phyloP scores from a whole-genome alignment of 2,797 vertebrate genomes.

The Holocentrus rufus region DNA sequence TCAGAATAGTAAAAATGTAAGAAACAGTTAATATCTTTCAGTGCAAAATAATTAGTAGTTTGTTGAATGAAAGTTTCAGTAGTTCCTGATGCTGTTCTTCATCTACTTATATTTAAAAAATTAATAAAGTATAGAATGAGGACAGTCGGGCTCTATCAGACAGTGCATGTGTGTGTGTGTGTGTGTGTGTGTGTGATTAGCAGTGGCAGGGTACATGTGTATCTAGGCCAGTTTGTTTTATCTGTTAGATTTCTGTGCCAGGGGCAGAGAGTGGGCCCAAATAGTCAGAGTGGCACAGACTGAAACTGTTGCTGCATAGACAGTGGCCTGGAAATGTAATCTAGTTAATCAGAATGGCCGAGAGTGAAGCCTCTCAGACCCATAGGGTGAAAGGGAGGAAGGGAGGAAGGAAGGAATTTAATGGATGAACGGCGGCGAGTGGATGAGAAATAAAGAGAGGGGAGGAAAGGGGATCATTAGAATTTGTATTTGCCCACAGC shows the following conservation, averaged over 20 bases:
- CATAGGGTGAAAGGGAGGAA: background rate
- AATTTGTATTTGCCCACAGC: background rate
- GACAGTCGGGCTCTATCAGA: slow-evolving; percentile 17
- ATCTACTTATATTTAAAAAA: slow-evolving; percentile 40
- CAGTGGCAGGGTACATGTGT: slow-evolving; percentile 31
- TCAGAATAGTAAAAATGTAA: slow-evolving; percentile 13
- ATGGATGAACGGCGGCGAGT: background rate
- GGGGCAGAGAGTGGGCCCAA: slow-evolving; percentile 47
- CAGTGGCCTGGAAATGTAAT: slow-evolving; percentile 29
- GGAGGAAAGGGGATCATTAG: background rate
- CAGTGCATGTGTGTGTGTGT: slow-evolving; percentile 1
- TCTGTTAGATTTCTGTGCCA: slow-evolving; percentile 56
- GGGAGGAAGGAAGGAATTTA: background rate
- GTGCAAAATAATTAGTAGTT: background rate
- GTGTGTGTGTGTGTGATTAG: slow-evolving; percentile 28
- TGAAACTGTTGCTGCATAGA: slow-evolving; percentile 40
- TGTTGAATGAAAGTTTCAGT: slow-evolving; percentile 18
- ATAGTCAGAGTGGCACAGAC: slow-evolving; percentile 39
- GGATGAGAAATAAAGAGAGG: background rate
- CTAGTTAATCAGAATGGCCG: slow-evolving; percentile 21
- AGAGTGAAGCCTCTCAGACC: background rate
- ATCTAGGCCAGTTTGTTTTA: slow-evolving; percentile 69
- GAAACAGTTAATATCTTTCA: slow-evolving; percentile 8
- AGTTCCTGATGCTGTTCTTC: background rate
- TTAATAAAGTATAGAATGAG: slow-evolving; percentile 32